These are phyloP conservation scores for Cylindroiulus punctatus DNA, from an alignment of 2,888 invertebrate species.

Conservation along the genomic window DNA sequence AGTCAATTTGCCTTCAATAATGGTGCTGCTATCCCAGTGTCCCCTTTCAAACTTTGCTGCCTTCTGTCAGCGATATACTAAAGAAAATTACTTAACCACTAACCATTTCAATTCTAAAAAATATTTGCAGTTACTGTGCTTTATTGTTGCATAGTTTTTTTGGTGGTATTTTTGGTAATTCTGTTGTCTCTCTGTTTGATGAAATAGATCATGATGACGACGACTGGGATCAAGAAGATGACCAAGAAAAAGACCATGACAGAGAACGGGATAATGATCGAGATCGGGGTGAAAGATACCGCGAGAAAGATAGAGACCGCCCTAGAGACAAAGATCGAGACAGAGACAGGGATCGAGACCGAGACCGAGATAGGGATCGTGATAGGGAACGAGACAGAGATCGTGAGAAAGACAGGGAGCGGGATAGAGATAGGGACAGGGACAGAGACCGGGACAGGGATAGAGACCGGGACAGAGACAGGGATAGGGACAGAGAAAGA, in stretches of 20 bases:
- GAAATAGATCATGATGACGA: constrained; percentile 63
- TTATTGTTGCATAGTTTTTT: not conserved
- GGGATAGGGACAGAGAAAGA: not conserved
- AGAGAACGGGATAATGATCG: constrained; percentile 57
- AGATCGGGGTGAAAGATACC: constrained; percentile 51
- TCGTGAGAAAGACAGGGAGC: constrained; percentile 44
- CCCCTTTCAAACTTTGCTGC: too few species aligned
- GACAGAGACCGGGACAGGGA: not conserved
- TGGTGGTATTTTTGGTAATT: too few species aligned
- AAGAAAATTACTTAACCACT: too few species aligned
- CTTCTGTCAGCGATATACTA: too few species aligned
- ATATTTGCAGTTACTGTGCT: too few species aligned
- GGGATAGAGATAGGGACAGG: not conserved
- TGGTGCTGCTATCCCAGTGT: too few species aligned
- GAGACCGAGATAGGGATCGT: constrained; percentile 42
- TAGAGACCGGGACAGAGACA: not conserved
- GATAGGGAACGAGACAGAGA: constrained; percentile 57
- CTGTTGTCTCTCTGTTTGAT: too few species aligned
- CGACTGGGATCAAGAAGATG: constrained; percentile 43
- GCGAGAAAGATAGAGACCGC: constrained; percentile 56
- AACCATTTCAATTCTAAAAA: too few species aligned
- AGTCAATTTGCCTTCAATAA: too few species aligned
- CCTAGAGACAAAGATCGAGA: constrained; percentile 53
- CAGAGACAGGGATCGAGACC: constrained; percentile 55
- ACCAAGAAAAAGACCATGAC: constrained; percentile 49